Percentiles rank a stretch among this genome's conserved stretches.
Evolutionary conservation across 1,140 invertebrate species (phyloP).

Genomic region (Venustaconcha ellipsiformis): DNA sequence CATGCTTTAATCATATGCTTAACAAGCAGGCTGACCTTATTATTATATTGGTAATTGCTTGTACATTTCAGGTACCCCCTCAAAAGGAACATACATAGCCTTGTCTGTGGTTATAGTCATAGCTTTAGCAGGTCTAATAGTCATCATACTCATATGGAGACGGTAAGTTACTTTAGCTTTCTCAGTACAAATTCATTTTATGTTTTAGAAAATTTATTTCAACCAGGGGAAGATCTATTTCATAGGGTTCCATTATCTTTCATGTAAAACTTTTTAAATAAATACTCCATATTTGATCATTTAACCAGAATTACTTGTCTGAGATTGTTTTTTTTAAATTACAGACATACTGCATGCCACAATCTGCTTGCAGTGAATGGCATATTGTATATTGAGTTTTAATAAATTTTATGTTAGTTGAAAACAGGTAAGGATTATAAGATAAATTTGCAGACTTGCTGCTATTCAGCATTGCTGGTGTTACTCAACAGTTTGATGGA

Average conservation of each 20-base stretch:
- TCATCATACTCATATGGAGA: constrained; percentile 56
- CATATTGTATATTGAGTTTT: too few relatives aligned
- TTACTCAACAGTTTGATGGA: too few relatives aligned
- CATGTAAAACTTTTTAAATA: too few relatives aligned
- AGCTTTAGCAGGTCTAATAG: constrained; percentile 47
- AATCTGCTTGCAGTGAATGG: too few relatives aligned
- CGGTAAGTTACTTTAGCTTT: constrained; percentile 35
- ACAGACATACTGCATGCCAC: too few relatives aligned
- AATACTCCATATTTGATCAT: background rate
- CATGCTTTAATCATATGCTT: too few relatives aligned
- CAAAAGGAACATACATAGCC: constrained; percentile 43
- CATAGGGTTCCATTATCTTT: background rate
- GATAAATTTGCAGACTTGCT: too few relatives aligned
- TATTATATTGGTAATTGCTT: background rate
- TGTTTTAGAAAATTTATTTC: background rate
- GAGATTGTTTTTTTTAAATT: background rate
- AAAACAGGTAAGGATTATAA: background rate
- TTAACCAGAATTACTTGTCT: background rate
- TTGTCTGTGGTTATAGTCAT: constrained; percentile 59
- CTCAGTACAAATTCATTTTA: background rate
- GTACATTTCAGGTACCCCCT: constrained; percentile 10
- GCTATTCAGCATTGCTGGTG: too few relatives aligned
- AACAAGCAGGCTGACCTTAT: too few relatives aligned
- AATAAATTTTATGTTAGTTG: background rate
- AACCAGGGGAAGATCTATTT: background rate